Conservation (phyloP, 2,113 vertebrate species). For the Osmerus mordax region DNA sequence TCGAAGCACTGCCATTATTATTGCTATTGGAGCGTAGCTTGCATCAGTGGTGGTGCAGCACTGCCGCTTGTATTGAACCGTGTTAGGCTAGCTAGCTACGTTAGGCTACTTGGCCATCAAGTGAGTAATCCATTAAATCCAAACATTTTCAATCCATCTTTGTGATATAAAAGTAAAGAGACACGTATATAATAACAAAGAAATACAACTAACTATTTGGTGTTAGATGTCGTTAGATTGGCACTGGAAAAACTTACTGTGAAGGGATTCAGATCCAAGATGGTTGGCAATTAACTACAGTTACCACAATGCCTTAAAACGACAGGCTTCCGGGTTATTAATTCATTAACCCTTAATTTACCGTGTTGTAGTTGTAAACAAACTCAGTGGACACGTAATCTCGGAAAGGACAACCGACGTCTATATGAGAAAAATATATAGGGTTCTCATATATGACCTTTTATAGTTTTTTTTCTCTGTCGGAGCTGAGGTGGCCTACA, state of each 20-base stretch:
- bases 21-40: not conserved
- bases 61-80: not conserved
- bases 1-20: not conserved
- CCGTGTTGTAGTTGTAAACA: not conserved
- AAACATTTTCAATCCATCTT: not conserved
- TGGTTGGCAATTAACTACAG: constrained; percentile 4
- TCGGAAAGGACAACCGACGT: too few relatives aligned
- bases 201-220: not conserved
- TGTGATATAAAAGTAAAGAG: not conserved
- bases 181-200: not conserved
- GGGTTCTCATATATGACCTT: too few relatives aligned
- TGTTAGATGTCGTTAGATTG: constrained; percentile 18
- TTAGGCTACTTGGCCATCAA: not conserved
- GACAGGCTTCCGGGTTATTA: not conserved
- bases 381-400: not conserved
- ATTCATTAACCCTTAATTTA: not conserved
- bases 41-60: not conserved
- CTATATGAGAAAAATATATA: too few relatives aligned
- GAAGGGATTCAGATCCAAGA: constrained; percentile 28
- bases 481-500: too few relatives aligned
- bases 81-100: not conserved
- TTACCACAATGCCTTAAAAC: not conserved
- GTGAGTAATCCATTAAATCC: not conserved
- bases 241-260: constrained; percentile 28
- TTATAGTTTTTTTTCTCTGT: too few relatives aligned